phyloP scores from a whole-genome alignment of 2,797 vertebrate species.

The Bovichtus variegatus region DNA sequence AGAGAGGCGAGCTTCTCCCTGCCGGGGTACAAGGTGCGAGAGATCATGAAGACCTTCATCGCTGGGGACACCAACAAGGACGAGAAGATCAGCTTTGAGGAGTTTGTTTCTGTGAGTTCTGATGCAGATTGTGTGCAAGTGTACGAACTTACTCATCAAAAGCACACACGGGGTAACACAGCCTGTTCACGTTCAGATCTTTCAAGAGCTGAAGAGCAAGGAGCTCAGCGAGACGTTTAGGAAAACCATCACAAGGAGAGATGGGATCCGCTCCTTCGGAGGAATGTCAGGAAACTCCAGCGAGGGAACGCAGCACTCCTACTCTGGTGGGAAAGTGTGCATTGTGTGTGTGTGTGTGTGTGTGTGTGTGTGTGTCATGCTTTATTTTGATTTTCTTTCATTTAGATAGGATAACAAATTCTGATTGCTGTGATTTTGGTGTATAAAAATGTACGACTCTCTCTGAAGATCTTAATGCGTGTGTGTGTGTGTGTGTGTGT shows the following conservation, averaged over 20 bases:
- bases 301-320: conserved; percentile 97
- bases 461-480: background rate
- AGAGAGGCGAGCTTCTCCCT: conserved; percentile 94
- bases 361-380: background rate
- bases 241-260: conserved; percentile 90
- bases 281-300: conserved; percentile 93
- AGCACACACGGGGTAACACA: background rate
- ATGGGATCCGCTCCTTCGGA: conserved; percentile 95
- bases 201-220: conserved; percentile 95
- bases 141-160: fast-evolving
- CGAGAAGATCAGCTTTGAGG: conserved; percentile 95
- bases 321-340: conserved; percentile 87
- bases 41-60: conserved; percentile 93
- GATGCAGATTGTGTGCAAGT: background rate
- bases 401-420: too few relatives aligned
- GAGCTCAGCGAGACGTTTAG: conserved; percentile 93
- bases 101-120: conserved; percentile 93
- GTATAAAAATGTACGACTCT: background rate
- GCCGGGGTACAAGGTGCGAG: conserved; percentile 95
- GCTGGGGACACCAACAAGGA: conserved; percentile 94
- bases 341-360: too few relatives aligned
- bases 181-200: conserved; percentile 77
- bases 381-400: background rate
- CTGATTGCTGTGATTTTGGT: background rate
- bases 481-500: conserved; percentile 14